phyloP scores from a whole-genome alignment of 2,888 invertebrate species.

The Brachylomia viminalis region DNA sequence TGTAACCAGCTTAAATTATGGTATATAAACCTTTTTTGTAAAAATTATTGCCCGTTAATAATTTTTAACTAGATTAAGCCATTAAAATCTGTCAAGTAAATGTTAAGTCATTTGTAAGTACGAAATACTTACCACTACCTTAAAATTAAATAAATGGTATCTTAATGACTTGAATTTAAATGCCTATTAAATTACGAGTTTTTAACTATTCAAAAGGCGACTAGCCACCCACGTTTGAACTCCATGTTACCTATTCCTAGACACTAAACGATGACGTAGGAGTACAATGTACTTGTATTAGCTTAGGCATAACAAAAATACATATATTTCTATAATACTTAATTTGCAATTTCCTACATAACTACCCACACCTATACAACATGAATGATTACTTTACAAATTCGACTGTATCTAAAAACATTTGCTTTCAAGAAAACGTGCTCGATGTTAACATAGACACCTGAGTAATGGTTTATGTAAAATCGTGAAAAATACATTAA shows the following conservation, averaged over 20 bases:
- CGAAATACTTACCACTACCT: not conserved
- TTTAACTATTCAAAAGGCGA: not conserved
- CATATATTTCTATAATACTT: not conserved
- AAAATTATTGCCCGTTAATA: slow-evolving; percentile 24
- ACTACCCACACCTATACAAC: not conserved
- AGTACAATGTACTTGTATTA: not conserved
- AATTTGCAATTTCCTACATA: not conserved
- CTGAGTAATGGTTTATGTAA: not conserved
- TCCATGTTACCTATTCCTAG: not conserved
- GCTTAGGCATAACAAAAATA: not conserved
- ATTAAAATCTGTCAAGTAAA: slow-evolving; percentile 15
- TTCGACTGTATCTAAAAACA: not conserved
- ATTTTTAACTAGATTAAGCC: slow-evolving; percentile 24
- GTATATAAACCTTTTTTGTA: slow-evolving; percentile 29
- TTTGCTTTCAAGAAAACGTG: slow-evolving; percentile 4
- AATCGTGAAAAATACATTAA: slow-evolving; percentile 38
- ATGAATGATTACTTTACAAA: not conserved
- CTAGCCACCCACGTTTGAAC: slow-evolving; percentile 1
- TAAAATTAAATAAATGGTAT: not conserved
- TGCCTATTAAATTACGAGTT: not conserved
- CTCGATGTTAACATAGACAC: not conserved
- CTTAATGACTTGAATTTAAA: not conserved
- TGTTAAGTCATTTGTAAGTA: not conserved
- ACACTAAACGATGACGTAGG: not conserved
- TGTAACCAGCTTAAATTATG: slow-evolving; percentile 45